Percentiles rank a stretch among this genome's conserved stretches.
phyloP scores from a whole-genome alignment of 2,888 invertebrate species.

The Andrena fulva region DNA sequence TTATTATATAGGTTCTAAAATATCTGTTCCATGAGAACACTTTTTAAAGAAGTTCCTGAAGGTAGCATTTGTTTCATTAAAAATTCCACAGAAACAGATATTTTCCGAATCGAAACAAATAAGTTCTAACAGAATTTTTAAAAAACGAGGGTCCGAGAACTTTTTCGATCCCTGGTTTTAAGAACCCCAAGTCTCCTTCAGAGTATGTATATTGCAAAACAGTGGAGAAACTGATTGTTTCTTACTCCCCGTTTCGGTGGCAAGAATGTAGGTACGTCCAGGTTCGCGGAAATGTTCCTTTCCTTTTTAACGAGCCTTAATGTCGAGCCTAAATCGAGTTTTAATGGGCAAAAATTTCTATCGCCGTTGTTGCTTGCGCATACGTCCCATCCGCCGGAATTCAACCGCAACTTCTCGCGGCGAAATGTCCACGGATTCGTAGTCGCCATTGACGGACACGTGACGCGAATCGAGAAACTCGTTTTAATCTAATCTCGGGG shows the following conservation, averaged over 20 bases:
- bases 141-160: too few species aligned
- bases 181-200: not conserved
- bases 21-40: too few species aligned
- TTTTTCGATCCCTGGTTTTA: too few species aligned
- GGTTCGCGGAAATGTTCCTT: constrained; percentile 45
- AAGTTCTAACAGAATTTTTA: too few species aligned
- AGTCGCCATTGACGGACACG: constrained; percentile 13
- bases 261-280: constrained; percentile 24
- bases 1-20: too few species aligned
- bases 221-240: constrained; percentile 18
- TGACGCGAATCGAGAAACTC: constrained; percentile 19
- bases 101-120: too few species aligned
- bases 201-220: not conserved
- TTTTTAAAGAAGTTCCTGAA: too few species aligned
- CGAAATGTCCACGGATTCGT: constrained; percentile 2
- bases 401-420: constrained; percentile 22
- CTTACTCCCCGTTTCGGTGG: constrained; percentile 31
- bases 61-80: too few species aligned
- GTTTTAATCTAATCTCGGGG: constrained; percentile 28
- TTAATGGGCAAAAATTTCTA: constrained; percentile 36
- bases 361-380: constrained; percentile 21
- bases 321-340: too few species aligned
- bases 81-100: too few species aligned
- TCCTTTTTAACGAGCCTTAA: constrained; percentile 22
- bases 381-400: constrained; percentile 16